Conservation (phyloP, 2,888 invertebrate genomes). For the Ormyrus labotus region DNA sequence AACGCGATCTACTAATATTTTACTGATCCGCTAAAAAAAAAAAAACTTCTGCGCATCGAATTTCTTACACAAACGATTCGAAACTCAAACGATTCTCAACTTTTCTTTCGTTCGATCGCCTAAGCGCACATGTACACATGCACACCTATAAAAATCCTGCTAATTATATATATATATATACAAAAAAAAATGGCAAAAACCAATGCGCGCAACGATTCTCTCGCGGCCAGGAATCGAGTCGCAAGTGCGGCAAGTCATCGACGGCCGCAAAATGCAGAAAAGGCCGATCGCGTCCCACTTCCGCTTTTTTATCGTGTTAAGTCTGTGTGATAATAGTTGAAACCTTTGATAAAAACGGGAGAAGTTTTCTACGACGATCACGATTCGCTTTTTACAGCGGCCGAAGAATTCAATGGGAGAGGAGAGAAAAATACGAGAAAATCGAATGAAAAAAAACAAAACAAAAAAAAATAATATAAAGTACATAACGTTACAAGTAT, state of each 20-base stretch:
- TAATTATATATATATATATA: conserved; percentile 30
- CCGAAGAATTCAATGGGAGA: background rate
- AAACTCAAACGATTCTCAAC: conserved; percentile 43
- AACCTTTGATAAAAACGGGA: conserved; percentile 44
- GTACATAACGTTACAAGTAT: conserved; percentile 11
- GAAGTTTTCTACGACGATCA: conserved; percentile 47
- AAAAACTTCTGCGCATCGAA: background rate
- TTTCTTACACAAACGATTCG: conserved; percentile 58
- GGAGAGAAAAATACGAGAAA: background rate
- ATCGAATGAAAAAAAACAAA: conserved; percentile 1
- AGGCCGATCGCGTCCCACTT: background rate
- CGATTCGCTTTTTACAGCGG: conserved; percentile 33
- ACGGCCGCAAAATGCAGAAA: conserved; percentile 8
- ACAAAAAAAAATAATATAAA: conserved; percentile 6
- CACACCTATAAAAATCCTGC: conserved; percentile 43
- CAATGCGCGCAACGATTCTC: conserved; percentile 31
- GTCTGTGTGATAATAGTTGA: conserved; percentile 45
- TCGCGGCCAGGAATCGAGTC: conserved; percentile 6
- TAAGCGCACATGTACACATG: conserved; percentile 48
- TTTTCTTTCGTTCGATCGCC: conserved; percentile 48
- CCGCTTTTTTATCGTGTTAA: conserved; percentile 48
- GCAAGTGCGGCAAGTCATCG: conserved; percentile 24
- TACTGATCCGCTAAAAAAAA: conserved; percentile 9
- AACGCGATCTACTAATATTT: conserved; percentile 27
- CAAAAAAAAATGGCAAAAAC: conserved; percentile 13